These are phyloP conservation scores for Lordiphosa collinella DNA, from an alignment of 1,140 invertebrate genomes.

Conservation along the genomic window DNA sequence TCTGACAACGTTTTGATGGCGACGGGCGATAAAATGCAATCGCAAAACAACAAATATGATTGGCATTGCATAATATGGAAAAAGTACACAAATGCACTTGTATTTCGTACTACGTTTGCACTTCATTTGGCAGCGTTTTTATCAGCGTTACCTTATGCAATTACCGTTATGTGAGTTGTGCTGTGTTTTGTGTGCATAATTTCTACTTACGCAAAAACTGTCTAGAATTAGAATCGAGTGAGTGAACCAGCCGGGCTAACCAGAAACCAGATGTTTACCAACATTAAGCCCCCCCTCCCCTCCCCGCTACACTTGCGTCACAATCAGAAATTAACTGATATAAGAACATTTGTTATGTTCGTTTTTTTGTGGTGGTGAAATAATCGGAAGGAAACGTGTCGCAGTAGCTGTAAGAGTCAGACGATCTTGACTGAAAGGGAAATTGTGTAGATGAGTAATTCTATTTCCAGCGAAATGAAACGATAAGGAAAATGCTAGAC, in stretches of 20 bases:
- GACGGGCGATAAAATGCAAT: slow-evolving; percentile 55
- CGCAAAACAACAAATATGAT: slow-evolving; percentile 37
- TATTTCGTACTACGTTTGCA: slow-evolving; percentile 16
- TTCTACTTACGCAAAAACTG: slow-evolving; percentile 52
- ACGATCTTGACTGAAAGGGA: too few relatives aligned
- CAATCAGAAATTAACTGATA: slow-evolving; percentile 17
- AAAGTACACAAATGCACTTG: slow-evolving; percentile 2
- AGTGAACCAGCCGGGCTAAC: background rate
- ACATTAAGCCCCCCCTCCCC: too few relatives aligned
- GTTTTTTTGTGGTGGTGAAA: too few relatives aligned
- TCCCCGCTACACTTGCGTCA: too few relatives aligned
- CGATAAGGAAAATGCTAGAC: too few relatives aligned
- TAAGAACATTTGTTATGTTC: background rate
- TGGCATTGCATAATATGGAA: slow-evolving; percentile 62
- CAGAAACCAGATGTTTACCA: slow-evolving; percentile 35
- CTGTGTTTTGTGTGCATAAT: slow-evolving; percentile 40
- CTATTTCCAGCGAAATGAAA: too few relatives aligned
- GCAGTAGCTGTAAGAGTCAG: too few relatives aligned
- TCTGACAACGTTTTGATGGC: slow-evolving; percentile 22
- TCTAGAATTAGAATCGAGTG: slow-evolving; percentile 26
- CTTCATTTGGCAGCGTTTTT: slow-evolving; percentile 59
- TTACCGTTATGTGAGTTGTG: slow-evolving; percentile 38
- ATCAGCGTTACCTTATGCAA: slow-evolving; percentile 62
- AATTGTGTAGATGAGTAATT: too few relatives aligned
- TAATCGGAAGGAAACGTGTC: too few relatives aligned